A percentile compares a stretch with the other conserved stretches of the same genome.
phyloP scores from a whole-genome alignment of 2,888 invertebrate genomes.

The Dioctria linearis region DNA sequence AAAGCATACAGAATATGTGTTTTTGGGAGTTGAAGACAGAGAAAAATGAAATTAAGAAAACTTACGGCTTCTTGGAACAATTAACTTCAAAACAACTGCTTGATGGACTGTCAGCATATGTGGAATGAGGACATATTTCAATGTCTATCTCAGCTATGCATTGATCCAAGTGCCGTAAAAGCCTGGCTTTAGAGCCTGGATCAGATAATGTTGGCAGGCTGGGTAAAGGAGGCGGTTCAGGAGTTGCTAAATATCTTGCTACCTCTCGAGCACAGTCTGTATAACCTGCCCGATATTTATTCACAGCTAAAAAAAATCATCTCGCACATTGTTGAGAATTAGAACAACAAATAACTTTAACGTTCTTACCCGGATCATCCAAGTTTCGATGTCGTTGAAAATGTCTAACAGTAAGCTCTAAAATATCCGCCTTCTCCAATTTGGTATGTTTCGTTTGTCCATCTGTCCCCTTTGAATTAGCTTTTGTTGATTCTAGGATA shows the following conservation, averaged over 20 bases:
- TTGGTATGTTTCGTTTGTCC: conserved; percentile 82
- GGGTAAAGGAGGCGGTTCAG: conserved; percentile 69
- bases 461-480: conserved; percentile 69
- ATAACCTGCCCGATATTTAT: conserved; percentile 74
- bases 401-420: conserved; percentile 87
- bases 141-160: conserved; percentile 76
- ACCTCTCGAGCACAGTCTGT: conserved; percentile 78
- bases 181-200: conserved; percentile 74
- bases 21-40: no score
- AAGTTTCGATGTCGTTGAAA: conserved; percentile 82
- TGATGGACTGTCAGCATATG: conserved; percentile 66
- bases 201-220: conserved; percentile 72
- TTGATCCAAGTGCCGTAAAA: conserved; percentile 75
- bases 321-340: neutral
- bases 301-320: conserved; percentile 63
- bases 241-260: conserved; percentile 69
- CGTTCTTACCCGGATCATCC: conserved; percentile 73
- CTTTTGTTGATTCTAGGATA: conserved; percentile 79
- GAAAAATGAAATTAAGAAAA: conserved; percentile 1
- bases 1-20: neutral
- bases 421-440: conserved; percentile 85
- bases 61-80: conserved; percentile 62
- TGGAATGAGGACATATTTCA: conserved; percentile 72
- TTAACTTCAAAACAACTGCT: conserved; percentile 67
- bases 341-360: neutral